phyloP scores from a whole-genome alignment of 2,888 invertebrate species.

The Drosophila anomelani region DNA sequence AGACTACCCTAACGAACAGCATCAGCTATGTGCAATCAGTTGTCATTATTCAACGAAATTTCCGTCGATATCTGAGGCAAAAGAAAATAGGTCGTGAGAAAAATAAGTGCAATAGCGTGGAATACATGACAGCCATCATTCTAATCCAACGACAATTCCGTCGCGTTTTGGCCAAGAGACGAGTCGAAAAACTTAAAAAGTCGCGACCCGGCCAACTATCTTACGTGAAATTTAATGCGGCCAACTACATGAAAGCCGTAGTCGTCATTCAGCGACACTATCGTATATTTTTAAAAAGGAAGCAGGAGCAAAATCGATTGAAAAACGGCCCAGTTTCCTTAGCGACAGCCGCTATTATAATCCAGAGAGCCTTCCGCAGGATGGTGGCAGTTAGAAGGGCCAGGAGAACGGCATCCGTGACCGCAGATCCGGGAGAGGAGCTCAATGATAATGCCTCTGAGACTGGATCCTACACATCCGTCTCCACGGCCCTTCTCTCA shows the following conservation, averaged over 20 bases:
- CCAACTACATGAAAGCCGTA: constrained; percentile 69
- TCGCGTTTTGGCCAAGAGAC: constrained; percentile 40
- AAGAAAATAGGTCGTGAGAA: constrained; percentile 18
- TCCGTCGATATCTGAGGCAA: constrained; percentile 52
- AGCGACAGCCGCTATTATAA: constrained; percentile 84
- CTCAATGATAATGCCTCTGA: constrained; percentile 74
- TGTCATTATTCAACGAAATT: constrained; percentile 54
- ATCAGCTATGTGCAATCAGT: constrained; percentile 50
- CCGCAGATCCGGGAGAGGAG: constrained; percentile 53
- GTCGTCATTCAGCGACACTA: constrained; percentile 75
- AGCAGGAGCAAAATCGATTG: constrained; percentile 11
- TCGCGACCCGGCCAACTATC: background rate
- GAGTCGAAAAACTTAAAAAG: constrained; percentile 7
- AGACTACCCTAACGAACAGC: background rate
- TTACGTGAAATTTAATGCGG: constrained; percentile 36
- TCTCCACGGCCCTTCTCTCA: constrained; percentile 76
- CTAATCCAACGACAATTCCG: constrained; percentile 61
- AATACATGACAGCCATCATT: constrained; percentile 54
- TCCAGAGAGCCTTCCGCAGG: constrained; percentile 86
- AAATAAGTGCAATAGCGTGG: constrained; percentile 28
- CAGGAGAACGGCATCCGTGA: constrained; percentile 41
- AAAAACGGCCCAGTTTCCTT: constrained; percentile 40
- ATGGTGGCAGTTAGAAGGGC: constrained; percentile 43
- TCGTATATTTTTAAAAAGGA: constrained; percentile 61
- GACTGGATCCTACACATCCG: constrained; percentile 77